Evolutionary conservation across 2,888 invertebrate genomes (phyloP).

Genomic region (Drosophila setosimentum): DNA sequence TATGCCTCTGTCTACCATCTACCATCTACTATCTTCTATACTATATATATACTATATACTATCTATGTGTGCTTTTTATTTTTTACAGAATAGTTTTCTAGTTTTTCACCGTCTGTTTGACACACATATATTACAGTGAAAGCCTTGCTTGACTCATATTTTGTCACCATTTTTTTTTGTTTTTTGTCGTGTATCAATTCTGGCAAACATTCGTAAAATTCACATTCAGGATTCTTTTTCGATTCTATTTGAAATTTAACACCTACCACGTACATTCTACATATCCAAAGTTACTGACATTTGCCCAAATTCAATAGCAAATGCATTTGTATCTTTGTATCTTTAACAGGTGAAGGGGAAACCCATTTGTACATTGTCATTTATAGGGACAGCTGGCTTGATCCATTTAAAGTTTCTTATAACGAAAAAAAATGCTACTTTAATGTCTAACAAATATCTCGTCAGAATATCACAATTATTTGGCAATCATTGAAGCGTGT

Average conservation of each 20-base stretch:
- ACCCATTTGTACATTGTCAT: too few species aligned
- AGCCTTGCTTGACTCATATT: slow-evolving; percentile 59
- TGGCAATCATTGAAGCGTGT: not conserved
- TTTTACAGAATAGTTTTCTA: slow-evolving; percentile 58
- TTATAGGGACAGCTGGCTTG: not conserved
- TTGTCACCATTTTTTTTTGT: slow-evolving; percentile 39
- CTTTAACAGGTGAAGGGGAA: too few species aligned
- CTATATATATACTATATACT: too few species aligned
- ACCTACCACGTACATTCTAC: slow-evolving; percentile 7
- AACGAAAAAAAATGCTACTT: not conserved
- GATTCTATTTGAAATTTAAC: slow-evolving; percentile 29
- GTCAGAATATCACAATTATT: not conserved
- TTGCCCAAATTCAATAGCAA: not conserved
- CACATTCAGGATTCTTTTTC: slow-evolving; percentile 12
- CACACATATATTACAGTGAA: slow-evolving; percentile 64
- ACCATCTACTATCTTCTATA: too few species aligned
- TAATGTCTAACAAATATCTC: not conserved
- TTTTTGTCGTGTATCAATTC: slow-evolving; percentile 21
- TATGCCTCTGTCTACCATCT: not conserved
- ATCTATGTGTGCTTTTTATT: slow-evolving; percentile 34
- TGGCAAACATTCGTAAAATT: slow-evolving; percentile 34
- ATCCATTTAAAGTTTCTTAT: not conserved
- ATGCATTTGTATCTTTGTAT: not conserved
- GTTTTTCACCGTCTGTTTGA: slow-evolving; percentile 63
- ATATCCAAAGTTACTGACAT: not conserved